A percentile compares a stretch with the other conserved stretches of the same genome.
phyloP scores from a whole-genome alignment of 2,113 vertebrate species.

The Stegostoma tigrinum region DNA sequence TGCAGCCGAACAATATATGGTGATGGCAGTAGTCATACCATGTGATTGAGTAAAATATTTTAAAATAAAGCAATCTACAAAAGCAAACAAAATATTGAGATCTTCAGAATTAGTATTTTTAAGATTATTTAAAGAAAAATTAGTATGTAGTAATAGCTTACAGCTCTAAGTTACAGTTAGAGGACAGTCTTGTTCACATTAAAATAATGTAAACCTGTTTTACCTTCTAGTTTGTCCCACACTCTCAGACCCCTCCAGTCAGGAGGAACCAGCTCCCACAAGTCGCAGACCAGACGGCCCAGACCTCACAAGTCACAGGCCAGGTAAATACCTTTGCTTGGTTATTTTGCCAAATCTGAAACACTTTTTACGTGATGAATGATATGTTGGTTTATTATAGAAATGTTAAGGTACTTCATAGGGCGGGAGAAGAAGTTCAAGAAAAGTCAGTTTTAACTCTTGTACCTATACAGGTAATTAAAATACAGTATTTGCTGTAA shows the following conservation, averaged over 20 bases:
- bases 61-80: background rate
- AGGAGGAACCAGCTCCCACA: background rate
- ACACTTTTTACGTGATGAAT: background rate
- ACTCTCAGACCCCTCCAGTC: background rate
- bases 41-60: background rate
- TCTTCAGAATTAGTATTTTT: background rate
- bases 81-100: background rate
- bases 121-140: background rate
- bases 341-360: background rate
- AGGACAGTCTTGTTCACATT: background rate
- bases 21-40: background rate
- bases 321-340: background rate
- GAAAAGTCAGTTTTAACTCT: background rate
- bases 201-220: background rate
- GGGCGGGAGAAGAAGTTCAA: background rate
- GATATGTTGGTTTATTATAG: background rate
- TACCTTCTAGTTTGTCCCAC: conserved; percentile 5
- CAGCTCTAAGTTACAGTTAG: background rate
- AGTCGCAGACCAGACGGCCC: background rate
- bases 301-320: background rate
- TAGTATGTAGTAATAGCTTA: background rate
- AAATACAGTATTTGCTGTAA: background rate
- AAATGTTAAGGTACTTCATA: background rate
- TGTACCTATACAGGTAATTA: background rate
- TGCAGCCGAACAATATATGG: background rate